phyloP scores from a whole-genome alignment of 2,888 invertebrate species.

The Drosophila cyrtoloma region DNA sequence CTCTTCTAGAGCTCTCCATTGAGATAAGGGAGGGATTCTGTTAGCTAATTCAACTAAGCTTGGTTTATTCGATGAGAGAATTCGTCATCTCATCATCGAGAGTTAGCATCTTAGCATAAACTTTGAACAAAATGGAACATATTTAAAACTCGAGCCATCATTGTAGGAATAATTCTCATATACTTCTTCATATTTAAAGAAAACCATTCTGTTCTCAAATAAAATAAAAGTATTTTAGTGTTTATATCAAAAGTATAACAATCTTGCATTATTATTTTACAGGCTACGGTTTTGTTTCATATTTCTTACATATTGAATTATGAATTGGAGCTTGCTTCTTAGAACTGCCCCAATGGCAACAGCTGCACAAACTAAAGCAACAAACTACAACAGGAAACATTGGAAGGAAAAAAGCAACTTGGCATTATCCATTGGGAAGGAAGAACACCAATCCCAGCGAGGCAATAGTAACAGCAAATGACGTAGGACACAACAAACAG shows the following conservation, averaged over 20 bases:
- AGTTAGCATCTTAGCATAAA: not conserved
- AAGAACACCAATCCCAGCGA: slow-evolving; percentile 24
- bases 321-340: slow-evolving; percentile 3
- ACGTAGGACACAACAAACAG: slow-evolving; percentile 55
- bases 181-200: not conserved
- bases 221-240: not conserved
- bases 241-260: not conserved
- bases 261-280: not conserved
- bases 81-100: too few species aligned
- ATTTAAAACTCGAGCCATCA: too few species aligned
- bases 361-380: slow-evolving; percentile 51
- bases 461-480: slow-evolving; percentile 22
- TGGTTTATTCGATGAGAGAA: not conserved
- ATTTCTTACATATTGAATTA: slow-evolving; percentile 3
- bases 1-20: not conserved
- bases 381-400: slow-evolving; percentile 10
- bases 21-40: too few species aligned
- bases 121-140: not conserved
- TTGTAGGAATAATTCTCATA: not conserved
- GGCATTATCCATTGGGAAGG: slow-evolving; percentile 6
- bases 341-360: slow-evolving; percentile 26
- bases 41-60: not conserved
- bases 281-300: not conserved
- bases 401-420: not conserved
- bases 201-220: not conserved